Evolutionary conservation across 2,888 invertebrate species (phyloP), one percentile per base, ranked within the genome.

Genomic region (Nasonia oneida): DNA sequence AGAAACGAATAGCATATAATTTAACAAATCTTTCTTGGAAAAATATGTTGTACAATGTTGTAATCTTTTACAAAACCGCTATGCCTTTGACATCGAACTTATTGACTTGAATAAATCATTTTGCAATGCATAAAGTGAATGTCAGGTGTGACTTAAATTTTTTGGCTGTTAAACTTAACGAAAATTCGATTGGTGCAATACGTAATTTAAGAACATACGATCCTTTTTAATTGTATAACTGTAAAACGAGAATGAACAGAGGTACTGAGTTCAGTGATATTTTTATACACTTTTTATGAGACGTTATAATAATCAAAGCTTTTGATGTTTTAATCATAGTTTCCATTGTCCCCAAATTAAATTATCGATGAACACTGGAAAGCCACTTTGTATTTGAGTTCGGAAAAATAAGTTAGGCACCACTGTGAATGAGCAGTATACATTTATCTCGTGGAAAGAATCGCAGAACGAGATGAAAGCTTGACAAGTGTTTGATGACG

Each of bases 1-100:
- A 79, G 15, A 86, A 80, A 83, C 29, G n/a, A 39, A 74, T 79
- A 80, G 67, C 64, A 80, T 84, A 50, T 80, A 80, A 80, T 80
- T 76, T 14, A n/a, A 82, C 33, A 50, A 39, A 18, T 57, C 37
- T 39, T 77, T 81, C 37, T 70, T n/a, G 10, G 75, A 23, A 39
- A 12, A 39, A 50, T 8, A 29, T 29, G 57, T 42, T 47, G 39
- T 70, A 47, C 23, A 74, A 78, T 33, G 14, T 18, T 37, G 18
- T 8, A 61, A 61, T 61, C 14, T 29, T 39, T n/a, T 14, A 42
- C 15, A 39, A 70, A 37, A 53, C 12, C 37, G 37, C 37, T 37
- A 57, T 67, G 29, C 29, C 23, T 23, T 29, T 29, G 64, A 64
- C 6, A 64, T 64, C 23, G 18, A 64, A 23, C 29, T 10, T n/a